Evolutionary conservation across 2,888 invertebrate species (phyloP), one percentile per base, ranked within the genome.

Genomic region (Acleris cristana): DNA sequence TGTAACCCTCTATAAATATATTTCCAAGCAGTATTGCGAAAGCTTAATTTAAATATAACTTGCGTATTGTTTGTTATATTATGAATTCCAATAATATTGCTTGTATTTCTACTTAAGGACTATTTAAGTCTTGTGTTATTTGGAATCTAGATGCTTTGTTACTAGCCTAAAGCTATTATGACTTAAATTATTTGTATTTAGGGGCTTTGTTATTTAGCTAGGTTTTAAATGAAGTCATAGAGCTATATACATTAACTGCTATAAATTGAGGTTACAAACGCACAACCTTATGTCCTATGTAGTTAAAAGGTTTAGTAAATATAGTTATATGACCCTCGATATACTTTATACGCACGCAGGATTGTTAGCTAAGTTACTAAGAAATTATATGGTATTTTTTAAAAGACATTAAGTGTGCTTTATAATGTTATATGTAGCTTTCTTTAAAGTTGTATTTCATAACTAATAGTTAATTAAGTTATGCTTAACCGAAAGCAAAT

Each of bases 231-330:
- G 12, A 40, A 14, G 34, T 34, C 34, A 40, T 40, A 40, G 40
- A 40, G 40, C 40, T 40, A 40, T 14, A 48, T 7, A n/a, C 5
- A 48, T 48, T 7, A n/a, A 48, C 6, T n/a, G 48, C 48, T 48
- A 48, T 48, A n/a, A 3, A 18, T 45, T 48, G 48, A 48, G 48
- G 48, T 18, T n/a, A 57, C 49, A 51, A 48, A 66, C 61, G 66
- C 66, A 66, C 61, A 66, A 66, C 66, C 66, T 57, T 58, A 62
- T 62, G 61, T 62, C 66, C 66, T 66, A 57, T 56, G 16, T 63
- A 34, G 21, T 55, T 49, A 23, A 56, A 55, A 56, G n/a, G 34
- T 52, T 52, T 51, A 61, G 30, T 19, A 30, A 10, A 23, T 16
- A 57, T 57, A 66, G n/a, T 61, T 18, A 58, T 48, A 61, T 45